Evolutionary conservation across 2,797 vertebrate species (phyloP).

Genomic region (Lacerta viridis): DNA sequence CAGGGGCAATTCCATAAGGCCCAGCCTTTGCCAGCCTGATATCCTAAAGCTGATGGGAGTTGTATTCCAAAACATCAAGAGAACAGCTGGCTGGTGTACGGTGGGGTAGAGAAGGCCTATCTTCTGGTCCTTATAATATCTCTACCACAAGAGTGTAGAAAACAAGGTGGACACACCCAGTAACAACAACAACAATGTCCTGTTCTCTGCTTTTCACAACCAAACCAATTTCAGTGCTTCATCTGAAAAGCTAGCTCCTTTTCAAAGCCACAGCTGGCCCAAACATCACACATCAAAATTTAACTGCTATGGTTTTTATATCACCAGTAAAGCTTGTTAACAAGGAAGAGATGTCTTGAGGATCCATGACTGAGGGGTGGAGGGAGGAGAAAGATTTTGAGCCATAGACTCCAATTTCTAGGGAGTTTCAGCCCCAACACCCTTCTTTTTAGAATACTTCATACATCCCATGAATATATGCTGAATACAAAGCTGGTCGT

Average conservation of each 20-base stretch:
- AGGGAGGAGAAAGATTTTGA: not conserved
- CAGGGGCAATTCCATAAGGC: not conserved
- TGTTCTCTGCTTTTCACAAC: not conserved
- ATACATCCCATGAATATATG: not conserved
- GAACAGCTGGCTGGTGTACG: not conserved
- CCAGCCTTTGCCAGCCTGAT: too few species aligned
- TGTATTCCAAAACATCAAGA: too few species aligned
- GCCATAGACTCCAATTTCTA: not conserved
- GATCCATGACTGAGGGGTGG: not conserved
- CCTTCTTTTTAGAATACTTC: not conserved
- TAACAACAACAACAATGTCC: too few species aligned
- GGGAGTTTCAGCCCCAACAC: not conserved
- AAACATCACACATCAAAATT: not conserved
- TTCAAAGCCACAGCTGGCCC: too few species aligned
- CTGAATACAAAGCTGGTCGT: too few species aligned
- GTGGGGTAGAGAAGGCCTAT: too few species aligned
- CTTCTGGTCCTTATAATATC: not conserved
- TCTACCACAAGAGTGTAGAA: not conserved
- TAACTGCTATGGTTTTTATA: not conserved
- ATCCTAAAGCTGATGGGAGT: too few species aligned
- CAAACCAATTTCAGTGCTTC: not conserved
- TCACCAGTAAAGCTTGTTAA: not conserved
- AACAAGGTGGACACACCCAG: too few species aligned
- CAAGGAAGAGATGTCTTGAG: not conserved
- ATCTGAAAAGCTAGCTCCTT: not conserved